Percentiles rank a stretch among this genome's conserved stretches.
These are phyloP conservation scores for Falcunculus frontatus DNA, from an alignment of 2,113 vertebrate genomes.

Conservation along the genomic window DNA sequence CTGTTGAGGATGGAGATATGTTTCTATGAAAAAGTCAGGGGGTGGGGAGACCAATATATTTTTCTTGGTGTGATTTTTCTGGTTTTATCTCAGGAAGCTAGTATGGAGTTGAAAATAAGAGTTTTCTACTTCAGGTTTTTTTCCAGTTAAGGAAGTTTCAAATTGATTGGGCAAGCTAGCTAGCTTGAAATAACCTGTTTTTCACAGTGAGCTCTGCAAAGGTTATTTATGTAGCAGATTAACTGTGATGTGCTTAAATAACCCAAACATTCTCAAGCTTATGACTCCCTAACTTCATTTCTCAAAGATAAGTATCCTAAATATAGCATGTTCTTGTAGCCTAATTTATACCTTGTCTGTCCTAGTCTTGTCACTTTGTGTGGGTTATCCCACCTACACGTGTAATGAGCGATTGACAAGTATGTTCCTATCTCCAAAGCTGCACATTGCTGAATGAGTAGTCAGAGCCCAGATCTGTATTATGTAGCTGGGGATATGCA, in stretches of 20 bases:
- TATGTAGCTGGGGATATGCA: not conserved
- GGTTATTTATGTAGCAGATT: not conserved
- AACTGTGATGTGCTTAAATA: conserved; percentile 7
- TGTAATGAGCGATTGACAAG: not conserved
- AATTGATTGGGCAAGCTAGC: not conserved
- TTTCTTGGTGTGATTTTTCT: not conserved
- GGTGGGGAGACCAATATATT: not conserved
- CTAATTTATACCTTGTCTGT: not conserved
- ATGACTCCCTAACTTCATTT: not conserved
- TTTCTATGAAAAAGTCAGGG: not conserved
- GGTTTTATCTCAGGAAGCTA: not conserved
- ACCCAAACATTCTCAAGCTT: not conserved
- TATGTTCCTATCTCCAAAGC: not conserved
- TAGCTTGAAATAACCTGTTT: not conserved
- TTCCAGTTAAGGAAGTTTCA: not conserved
- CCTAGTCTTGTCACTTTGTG: not conserved
- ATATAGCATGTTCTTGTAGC: not conserved
- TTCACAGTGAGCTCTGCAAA: not conserved
- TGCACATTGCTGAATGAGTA: not conserved
- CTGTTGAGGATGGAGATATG: not conserved
- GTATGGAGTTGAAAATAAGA: not conserved
- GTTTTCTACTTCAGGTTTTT: not conserved
- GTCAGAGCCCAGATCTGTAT: not conserved
- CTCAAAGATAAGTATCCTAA: not conserved
- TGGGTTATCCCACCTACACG: not conserved